Conservation (phyloP, 37 sponge, comb jelly and placozoan genomes). For the Lycopodina hypogea region DNA sequence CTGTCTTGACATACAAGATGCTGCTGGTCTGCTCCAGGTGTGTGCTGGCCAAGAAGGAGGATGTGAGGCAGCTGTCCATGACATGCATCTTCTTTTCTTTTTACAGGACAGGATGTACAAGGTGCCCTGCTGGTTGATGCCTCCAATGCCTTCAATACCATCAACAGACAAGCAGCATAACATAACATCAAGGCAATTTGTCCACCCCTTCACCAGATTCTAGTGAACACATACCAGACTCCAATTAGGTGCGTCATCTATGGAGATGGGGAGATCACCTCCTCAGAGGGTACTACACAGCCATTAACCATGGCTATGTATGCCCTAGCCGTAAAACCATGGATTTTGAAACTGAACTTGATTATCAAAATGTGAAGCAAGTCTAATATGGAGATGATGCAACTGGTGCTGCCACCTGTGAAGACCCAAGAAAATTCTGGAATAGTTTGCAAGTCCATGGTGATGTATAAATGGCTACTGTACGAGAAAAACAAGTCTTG, state of each 20-base stretch:
- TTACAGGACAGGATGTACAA: too few relatives aligned
- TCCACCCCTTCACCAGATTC: too few relatives aligned
- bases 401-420: slow-evolving; percentile 14
- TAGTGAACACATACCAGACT: slow-evolving; percentile 20
- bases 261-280: slow-evolving; percentile 3
- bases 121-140: too few relatives aligned
- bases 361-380: slow-evolving; percentile 24
- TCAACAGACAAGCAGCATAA: too few relatives aligned
- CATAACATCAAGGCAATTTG: too few relatives aligned
- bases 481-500: slow-evolving; percentile 46
- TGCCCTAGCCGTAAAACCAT: slow-evolving; percentile 24
- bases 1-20: too few relatives aligned
- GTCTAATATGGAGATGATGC: slow-evolving; percentile 66
- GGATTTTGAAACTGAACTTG: not conserved
- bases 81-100: slow-evolving; percentile 7
- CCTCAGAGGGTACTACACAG: slow-evolving; percentile 37
- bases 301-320: slow-evolving; percentile 54
- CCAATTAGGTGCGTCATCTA: not conserved
- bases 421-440: slow-evolving; percentile 24
- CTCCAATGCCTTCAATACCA: too few relatives aligned
- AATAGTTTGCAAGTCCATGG: slow-evolving; percentile 9
- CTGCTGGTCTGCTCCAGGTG: slow-evolving; percentile 39
- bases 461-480: slow-evolving; percentile 44
- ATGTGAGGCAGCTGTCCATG: slow-evolving; percentile 48
- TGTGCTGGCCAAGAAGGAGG: slow-evolving; percentile 55